Evolutionary conservation across 2,113 vertebrate species (phyloP).

Genomic region (Neopipo cinnamomea): DNA sequence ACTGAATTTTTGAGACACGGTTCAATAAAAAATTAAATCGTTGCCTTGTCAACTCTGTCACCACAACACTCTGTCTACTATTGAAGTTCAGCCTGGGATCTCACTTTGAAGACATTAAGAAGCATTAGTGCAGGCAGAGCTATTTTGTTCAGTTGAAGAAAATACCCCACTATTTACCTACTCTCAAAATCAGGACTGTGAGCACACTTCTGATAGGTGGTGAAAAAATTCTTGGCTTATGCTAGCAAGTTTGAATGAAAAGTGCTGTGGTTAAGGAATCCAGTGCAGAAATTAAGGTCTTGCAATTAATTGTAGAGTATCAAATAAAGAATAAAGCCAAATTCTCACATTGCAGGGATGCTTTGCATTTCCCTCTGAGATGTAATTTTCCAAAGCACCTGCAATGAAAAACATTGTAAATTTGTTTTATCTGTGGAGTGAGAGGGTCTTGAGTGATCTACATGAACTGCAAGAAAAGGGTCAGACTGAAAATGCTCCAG

Average conservation of each 20-base stretch:
- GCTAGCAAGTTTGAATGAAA: not conserved
- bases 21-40: constrained; percentile 15
- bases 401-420: not conserved
- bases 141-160: not conserved
- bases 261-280: not conserved
- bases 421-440: not conserved
- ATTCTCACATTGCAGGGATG: not conserved
- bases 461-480: not conserved
- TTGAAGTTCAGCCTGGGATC: not conserved
- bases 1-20: constrained; percentile 3
- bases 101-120: not conserved
- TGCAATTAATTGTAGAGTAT: not conserved
- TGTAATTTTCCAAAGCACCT: not conserved
- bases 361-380: not conserved
- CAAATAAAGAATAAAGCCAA: not conserved
- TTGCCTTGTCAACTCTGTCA: not conserved
- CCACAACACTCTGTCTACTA: not conserved
- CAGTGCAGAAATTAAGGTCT: not conserved
- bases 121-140: not conserved
- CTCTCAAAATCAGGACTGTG: not conserved
- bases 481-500: not conserved
- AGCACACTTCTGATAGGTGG: not conserved
- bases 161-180: not conserved
- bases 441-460: not conserved
- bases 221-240: not conserved